phyloP scores from a whole-genome alignment of 2,797 vertebrate genomes.

The Coilia nasus region DNA sequence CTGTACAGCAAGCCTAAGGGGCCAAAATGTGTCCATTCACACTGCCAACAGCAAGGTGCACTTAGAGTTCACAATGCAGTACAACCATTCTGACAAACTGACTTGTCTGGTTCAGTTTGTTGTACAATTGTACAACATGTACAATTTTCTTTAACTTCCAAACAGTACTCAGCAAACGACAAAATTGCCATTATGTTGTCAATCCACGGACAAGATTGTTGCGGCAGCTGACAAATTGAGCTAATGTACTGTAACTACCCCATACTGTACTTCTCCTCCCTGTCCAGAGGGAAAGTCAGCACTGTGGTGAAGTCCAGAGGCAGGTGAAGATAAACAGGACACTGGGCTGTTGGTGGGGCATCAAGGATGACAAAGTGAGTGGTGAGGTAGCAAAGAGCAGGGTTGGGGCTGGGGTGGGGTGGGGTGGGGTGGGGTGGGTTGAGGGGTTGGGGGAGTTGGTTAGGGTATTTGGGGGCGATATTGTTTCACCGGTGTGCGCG shows the following conservation, averaged over 20 bases:
- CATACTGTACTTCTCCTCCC: neutral
- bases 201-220: neutral
- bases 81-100: neutral
- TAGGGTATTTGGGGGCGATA: constrained; percentile 12
- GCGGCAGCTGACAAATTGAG: neutral
- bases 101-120: neutral
- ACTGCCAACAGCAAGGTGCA: neutral
- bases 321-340: neutral
- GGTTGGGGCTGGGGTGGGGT: neutral
- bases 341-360: neutral
- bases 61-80: neutral
- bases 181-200: neutral
- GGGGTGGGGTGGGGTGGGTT: neutral
- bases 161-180: neutral
- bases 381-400: neutral
- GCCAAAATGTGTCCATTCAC: neutral
- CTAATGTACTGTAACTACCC: neutral
- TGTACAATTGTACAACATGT: neutral
- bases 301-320: neutral
- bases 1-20: neutral
- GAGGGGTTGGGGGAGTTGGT: neutral
- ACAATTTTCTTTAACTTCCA: neutral
- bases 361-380: neutral
- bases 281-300: neutral
- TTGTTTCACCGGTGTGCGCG: constrained; percentile 53